These are phyloP conservation scores for Dinoponera quadriceps DNA, from an alignment of 1,140 invertebrate genomes.

Conservation along the genomic window DNA sequence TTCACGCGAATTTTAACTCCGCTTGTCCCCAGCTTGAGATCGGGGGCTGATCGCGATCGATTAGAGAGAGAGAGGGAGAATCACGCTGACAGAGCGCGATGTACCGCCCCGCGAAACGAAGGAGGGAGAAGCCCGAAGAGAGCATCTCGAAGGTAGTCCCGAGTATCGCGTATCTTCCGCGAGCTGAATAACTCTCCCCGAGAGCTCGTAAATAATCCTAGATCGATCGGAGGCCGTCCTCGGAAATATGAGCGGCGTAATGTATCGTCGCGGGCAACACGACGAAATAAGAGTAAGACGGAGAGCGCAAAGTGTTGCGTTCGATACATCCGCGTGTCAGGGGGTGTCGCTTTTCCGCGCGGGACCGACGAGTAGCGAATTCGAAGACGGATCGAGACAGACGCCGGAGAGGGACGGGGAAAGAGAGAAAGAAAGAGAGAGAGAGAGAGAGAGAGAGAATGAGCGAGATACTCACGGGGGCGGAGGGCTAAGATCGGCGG, in stretches of 20 bases:
- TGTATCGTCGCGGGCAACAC: neutral
- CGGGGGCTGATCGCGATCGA: too few species aligned
- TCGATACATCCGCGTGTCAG: slow-evolving; percentile 66
- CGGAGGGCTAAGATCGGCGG: neutral
- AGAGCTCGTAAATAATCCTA: slow-evolving; percentile 5
- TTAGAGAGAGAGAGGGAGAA: too few species aligned
- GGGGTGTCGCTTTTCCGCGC: slow-evolving; percentile 52
- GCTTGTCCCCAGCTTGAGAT: too few species aligned
- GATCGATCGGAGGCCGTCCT: too few species aligned
- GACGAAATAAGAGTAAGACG: slow-evolving; percentile 6
- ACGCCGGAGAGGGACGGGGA: slow-evolving; percentile 18
- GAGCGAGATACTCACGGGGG: neutral
- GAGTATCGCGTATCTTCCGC: too few species aligned
- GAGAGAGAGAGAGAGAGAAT: neutral
- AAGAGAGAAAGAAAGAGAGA: neutral
- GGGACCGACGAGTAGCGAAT: slow-evolving; percentile 18
- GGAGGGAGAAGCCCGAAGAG: too few species aligned
- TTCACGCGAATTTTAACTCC: neutral
- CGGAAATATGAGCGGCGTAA: neutral
- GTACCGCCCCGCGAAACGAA: too few species aligned
- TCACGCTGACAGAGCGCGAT: too few species aligned
- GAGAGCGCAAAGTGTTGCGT: slow-evolving; percentile 40
- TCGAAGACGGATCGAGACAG: neutral
- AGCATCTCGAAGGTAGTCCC: too few species aligned
- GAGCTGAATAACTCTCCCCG: neutral